Evolutionary conservation across 2,888 invertebrate species (phyloP), one percentile per base, ranked within the genome.

Genomic region (Caradrina clavipalpis): DNA sequence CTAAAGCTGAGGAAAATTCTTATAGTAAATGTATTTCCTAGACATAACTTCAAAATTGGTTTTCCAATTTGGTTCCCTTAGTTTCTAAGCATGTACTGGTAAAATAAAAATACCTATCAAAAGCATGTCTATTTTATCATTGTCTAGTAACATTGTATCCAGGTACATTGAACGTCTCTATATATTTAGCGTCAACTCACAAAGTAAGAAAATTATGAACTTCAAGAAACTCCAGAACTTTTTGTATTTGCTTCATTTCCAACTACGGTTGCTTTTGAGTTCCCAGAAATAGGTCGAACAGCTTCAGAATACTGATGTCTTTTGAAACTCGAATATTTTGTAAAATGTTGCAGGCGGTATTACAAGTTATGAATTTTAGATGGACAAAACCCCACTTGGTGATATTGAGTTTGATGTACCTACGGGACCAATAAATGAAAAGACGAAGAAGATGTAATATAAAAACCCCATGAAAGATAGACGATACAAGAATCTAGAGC

Each of bases 271-370:
- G 61, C 63, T 68, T 76, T 65, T 57, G 45, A 73, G 67, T 26
- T 82, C 59, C 58, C 72, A 74, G 61, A 83, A 80, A 83, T 70
- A 74, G 81, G 81, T 74, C 74, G 60, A 60, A 77, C 69, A 21
- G 11, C 42, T 59, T 10, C 74, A 54, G 81, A 83, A 81, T 81
- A 83, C 72, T 74, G 65, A 83, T 83, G 65, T 57, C 51, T 35
- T 17, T 35, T 55, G 26, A 53, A 57, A 39, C 47, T 66, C 26
- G 19, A 58, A 76, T 64, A 70, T 59, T 69, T 61, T 53, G 67
- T 31, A 22, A 69, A 62, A 63, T 59, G 65, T 62, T 69, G 17
- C 19, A 59, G 56, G 55, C 17, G 13, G 51, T 60, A 61, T 69
- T 56, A 57, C 51, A 66, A 76, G 63, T 66, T 63, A 63, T 76